A percentile compares a stretch with the other conserved stretches of the same genome.
These are phyloP conservation scores for Setophaga petechia DNA, from an alignment of 2,113 vertebrate genomes.

Conservation along the genomic window DNA sequence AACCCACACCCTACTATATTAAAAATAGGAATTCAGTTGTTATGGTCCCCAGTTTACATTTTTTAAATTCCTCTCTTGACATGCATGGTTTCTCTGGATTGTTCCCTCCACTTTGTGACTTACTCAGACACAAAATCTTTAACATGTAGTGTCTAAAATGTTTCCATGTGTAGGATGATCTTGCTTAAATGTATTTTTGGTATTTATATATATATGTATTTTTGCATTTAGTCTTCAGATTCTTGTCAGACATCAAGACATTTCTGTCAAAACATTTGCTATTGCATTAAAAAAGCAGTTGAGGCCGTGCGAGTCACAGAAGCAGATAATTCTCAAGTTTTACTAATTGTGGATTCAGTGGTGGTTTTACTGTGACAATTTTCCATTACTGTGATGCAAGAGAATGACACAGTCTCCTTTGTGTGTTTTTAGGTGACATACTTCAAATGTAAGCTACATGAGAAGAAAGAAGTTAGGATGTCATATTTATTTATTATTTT, in stretches of 20 bases:
- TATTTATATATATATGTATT: neutral
- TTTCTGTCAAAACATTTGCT: neutral
- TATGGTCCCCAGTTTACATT: neutral
- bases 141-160: neutral
- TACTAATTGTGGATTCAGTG: neutral
- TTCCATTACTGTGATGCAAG: neutral
- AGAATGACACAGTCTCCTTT: neutral
- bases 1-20: neutral
- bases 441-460: neutral
- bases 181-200: neutral
- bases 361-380: neutral
- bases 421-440: neutral
- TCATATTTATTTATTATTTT: neutral
- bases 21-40: neutral
- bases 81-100: neutral
- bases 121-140: neutral
- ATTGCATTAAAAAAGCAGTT: neutral
- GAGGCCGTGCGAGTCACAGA: neutral
- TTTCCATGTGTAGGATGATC: neutral
- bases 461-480: neutral
- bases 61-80: neutral
- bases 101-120: neutral
- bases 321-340: neutral
- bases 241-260: neutral
- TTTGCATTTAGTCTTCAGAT: neutral